Conservation (phyloP, 2,888 invertebrate genomes). For the Leptarthrus brevirostris region DNA sequence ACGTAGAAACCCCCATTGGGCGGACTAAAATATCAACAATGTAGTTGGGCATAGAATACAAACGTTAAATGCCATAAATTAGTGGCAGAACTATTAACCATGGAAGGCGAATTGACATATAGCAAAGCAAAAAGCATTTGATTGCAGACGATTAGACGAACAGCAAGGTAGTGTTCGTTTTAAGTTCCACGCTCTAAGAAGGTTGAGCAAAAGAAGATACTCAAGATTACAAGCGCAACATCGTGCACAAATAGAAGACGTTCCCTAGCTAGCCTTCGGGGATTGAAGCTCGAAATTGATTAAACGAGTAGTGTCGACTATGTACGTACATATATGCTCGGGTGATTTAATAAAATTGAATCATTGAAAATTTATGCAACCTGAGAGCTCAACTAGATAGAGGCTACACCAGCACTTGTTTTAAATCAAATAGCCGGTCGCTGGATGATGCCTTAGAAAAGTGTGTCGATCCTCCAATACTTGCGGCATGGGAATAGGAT, state of each 20-base stretch:
- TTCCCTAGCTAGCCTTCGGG: not conserved
- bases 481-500: no score
- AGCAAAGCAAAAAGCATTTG: not conserved
- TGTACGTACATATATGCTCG: not conserved
- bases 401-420: no score
- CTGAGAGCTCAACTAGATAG: no score
- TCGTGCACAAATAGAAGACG: constrained; percentile 12
- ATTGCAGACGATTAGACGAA: not conserved
- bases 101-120: not conserved
- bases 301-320: not conserved
- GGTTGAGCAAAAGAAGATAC: not conserved
- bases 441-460: no score
- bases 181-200: not conserved
- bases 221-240: not conserved
- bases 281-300: constrained; percentile 2
- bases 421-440: no score
- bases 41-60: not conserved
- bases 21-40: not conserved
- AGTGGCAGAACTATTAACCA: not conserved
- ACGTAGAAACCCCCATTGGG: not conserved
- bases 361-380: no score
- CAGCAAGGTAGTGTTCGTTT: not conserved
- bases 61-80: not conserved
- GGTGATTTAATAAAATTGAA: no score
- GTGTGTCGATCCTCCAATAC: no score